A percentile compares a stretch with the other conserved stretches of the same genome.
Evolutionary conservation across 2,797 vertebrate genomes (phyloP).

Genomic region (Spea hammondii): DNA sequence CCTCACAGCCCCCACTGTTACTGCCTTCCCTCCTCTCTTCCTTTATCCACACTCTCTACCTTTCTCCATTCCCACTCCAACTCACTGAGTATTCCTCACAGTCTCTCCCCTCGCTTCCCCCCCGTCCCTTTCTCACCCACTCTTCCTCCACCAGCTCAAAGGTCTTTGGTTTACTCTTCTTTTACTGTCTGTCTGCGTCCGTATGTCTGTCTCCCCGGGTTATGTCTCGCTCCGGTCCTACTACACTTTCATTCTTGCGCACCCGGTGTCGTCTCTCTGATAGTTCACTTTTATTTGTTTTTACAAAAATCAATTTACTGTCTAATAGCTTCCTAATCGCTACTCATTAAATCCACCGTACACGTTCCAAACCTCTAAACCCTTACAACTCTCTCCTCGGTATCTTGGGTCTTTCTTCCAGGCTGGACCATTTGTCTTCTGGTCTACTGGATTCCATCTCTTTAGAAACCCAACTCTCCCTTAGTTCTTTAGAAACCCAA

Average conservation of each 20-base stretch:
- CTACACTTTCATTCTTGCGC: neutral
- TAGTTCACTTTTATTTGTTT: neutral
- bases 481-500: neutral
- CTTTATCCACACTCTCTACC: conserved; percentile 34
- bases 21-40: conserved; percentile 28
- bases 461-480: neutral
- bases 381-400: conserved; percentile 1
- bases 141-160: no score
- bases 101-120: neutral
- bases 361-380: neutral
- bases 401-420: conserved; percentile 2
- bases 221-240: neutral
- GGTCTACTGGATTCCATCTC: neutral
- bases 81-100: conserved; percentile 27
- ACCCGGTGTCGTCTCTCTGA: neutral
- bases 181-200: neutral
- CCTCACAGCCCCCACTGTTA: conserved; percentile 33
- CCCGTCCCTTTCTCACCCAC: neutral
- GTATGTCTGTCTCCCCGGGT: neutral
- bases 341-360: conserved; percentile 25
- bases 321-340: conserved; percentile 32
- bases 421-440: neutral
- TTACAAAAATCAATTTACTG: conserved; percentile 18
- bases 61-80: conserved; percentile 37
- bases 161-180: neutral